Conservation (phyloP, 1,140 invertebrate genomes). For the Caerostris extrusa region DNA sequence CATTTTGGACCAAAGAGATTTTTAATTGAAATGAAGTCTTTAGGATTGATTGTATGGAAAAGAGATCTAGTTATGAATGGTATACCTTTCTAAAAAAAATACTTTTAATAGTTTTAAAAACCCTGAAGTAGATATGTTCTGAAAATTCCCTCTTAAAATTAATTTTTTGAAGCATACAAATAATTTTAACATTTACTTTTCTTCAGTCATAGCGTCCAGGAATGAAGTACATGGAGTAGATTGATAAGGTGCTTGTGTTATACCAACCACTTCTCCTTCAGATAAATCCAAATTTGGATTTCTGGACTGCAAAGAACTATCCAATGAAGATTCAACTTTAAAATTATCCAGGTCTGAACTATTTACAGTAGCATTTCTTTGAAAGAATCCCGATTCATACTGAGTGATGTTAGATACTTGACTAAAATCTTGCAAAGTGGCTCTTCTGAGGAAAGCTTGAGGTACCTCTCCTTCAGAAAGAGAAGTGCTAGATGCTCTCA, state of each 20-base stretch:
- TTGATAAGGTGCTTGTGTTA: neutral
- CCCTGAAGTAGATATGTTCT: too few relatives aligned
- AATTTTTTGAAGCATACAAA: too few relatives aligned
- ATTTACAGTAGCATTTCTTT: neutral
- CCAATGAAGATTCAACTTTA: neutral
- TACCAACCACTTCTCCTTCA: neutral
- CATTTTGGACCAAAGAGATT: too few relatives aligned
- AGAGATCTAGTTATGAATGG: too few relatives aligned
- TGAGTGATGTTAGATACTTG: neutral
- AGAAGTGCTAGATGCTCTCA: neutral
- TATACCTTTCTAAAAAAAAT: too few relatives aligned
- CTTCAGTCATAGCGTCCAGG: neutral
- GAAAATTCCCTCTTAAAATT: too few relatives aligned
- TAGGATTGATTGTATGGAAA: too few relatives aligned
- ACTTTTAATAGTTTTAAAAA: too few relatives aligned
- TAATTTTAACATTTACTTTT: neutral
- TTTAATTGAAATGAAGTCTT: too few relatives aligned
- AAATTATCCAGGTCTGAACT: neutral
- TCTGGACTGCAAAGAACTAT: neutral
- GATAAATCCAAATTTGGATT: neutral
- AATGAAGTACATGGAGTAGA: constrained; percentile 1
- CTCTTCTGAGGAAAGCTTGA: neutral
- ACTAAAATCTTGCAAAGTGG: neutral
- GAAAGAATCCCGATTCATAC: neutral
- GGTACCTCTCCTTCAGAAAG: constrained; percentile 22